Evolutionary conservation across 2,113 vertebrate species (phyloP).

Genomic region (Crotalus tigris): DNA sequence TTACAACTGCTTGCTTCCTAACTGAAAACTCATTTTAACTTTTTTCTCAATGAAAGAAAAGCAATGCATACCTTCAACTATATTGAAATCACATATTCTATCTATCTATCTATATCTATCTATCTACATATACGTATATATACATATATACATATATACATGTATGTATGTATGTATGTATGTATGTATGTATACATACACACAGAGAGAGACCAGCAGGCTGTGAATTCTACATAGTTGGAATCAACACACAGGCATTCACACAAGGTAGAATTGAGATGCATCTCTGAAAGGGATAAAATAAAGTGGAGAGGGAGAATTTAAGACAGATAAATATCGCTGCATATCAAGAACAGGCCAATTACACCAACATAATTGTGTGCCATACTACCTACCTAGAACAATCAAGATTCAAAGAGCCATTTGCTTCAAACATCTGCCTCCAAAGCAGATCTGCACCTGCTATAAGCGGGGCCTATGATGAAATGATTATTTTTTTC

Average conservation of each 20-base stretch:
- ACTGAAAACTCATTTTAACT: neutral
- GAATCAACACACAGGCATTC: neutral
- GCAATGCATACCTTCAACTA: neutral
- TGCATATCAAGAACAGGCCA: neutral
- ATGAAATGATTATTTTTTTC: neutral
- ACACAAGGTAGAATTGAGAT: neutral
- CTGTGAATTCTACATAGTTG: neutral
- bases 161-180: too few relatives aligned
- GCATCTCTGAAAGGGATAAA: neutral
- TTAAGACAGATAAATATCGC: neutral
- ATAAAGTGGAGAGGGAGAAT: neutral
- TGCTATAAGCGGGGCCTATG: neutral
- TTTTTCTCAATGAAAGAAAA: neutral
- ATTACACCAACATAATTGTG: neutral
- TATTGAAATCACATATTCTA: neutral
- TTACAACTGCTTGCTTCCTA: neutral
- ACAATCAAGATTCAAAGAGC: neutral
- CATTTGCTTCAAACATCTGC: neutral
- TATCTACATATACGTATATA: too few relatives aligned
- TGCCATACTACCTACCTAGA: neutral
- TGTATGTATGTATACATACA: too few relatives aligned
- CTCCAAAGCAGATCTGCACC: neutral
- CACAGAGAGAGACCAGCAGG: neutral
- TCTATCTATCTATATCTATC: neutral
- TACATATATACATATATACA: too few relatives aligned